Percentiles rank a stretch among this genome's conserved stretches.
phyloP scores from a whole-genome alignment of 2,797 vertebrate genomes.

The Jordanella pulchra region DNA sequence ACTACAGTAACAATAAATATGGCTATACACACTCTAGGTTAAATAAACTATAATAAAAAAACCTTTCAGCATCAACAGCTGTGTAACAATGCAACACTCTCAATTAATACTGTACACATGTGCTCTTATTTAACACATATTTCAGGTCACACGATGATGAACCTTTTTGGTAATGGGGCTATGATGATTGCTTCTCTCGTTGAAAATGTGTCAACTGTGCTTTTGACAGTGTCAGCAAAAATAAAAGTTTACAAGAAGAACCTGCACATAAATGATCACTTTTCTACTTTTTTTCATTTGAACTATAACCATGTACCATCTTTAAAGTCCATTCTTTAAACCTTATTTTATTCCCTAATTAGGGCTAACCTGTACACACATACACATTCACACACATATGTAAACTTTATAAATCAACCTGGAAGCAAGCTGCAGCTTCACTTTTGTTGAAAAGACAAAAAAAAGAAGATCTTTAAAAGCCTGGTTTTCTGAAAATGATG shows the following conservation, averaged over 20 bases:
- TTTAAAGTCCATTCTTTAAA: constrained; percentile 4
- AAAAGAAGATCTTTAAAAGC: constrained; percentile 33
- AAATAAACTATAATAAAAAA: constrained; percentile 66
- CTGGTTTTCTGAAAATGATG: constrained; percentile 30
- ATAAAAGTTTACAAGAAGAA: constrained; percentile 28
- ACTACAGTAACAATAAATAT: constrained; percentile 76
- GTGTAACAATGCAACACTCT: constrained; percentile 54
- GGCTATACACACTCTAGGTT: constrained; percentile 67
- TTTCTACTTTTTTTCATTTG: not conserved
- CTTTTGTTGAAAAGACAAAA: constrained; percentile 30
- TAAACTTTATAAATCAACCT: constrained; percentile 33
- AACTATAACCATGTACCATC: constrained; percentile 9
- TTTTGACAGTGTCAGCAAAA: constrained; percentile 61
- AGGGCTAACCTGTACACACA: constrained; percentile 19
- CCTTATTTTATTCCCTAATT: not conserved
- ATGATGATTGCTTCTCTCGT: constrained; percentile 4
- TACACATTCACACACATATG: constrained; percentile 19
- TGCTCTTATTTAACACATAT: constrained; percentile 42
- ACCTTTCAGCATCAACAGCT: constrained; percentile 50
- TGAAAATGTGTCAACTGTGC: constrained; percentile 52
- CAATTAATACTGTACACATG: constrained; percentile 40
- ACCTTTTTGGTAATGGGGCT: constrained; percentile 47
- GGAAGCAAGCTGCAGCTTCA: constrained; percentile 25
- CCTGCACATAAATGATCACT: constrained; percentile 8
- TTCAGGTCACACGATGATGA: constrained; percentile 26